Percentiles rank a stretch among this genome's conserved stretches.
These are phyloP conservation scores for Felis chaus DNA, from an alignment of 2,113 vertebrate species.

Conservation along the genomic window DNA sequence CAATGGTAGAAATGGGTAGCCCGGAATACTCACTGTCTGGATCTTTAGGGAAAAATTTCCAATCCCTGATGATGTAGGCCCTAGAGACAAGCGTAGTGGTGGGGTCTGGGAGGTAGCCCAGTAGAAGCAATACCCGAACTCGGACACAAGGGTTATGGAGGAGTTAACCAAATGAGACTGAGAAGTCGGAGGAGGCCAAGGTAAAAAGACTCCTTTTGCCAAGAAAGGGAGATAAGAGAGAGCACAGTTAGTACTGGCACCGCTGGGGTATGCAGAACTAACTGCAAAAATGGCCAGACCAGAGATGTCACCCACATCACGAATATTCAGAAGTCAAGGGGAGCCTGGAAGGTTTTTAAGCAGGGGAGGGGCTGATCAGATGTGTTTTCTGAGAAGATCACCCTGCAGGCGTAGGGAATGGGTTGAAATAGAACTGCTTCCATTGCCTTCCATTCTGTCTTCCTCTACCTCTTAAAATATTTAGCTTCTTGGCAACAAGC, in stretches of 20 bases:
- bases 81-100: rapidly evolving
- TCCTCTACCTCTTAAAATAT: not conserved
- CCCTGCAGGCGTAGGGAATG: too few species aligned
- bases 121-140: not conserved
- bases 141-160: not conserved
- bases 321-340: not conserved
- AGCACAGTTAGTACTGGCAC: not conserved
- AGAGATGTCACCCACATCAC: not conserved
- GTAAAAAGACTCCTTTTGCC: too few species aligned
- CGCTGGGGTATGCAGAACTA: not conserved
- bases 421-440: not conserved
- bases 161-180: not conserved
- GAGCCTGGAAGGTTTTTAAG: not conserved
- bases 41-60: not conserved
- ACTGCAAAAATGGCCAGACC: not conserved
- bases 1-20: not conserved
- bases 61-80: not conserved
- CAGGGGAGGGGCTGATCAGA: not conserved
- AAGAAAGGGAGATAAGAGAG: not conserved
- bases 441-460: not conserved
- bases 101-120: not conserved
- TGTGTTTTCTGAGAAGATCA: not conserved
- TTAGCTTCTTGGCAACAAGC: not conserved
- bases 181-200: not conserved
- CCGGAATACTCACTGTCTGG: not conserved